phyloP scores from a whole-genome alignment of 2,113 vertebrate species.

The Mungos mungo region DNA sequence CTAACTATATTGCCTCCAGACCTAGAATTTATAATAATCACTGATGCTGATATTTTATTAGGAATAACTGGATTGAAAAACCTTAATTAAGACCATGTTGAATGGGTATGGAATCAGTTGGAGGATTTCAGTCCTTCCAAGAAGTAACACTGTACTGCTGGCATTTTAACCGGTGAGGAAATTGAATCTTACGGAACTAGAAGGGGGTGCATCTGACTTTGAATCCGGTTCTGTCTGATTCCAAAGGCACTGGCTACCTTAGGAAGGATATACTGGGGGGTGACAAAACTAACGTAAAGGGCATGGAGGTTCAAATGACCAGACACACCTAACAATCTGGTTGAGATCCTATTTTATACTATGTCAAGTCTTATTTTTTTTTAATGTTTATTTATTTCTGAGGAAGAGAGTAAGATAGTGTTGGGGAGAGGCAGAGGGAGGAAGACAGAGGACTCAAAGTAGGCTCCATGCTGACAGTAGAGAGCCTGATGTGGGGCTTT shows the following conservation, averaged over 20 bases:
- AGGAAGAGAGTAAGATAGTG: too few species aligned
- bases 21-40: background rate
- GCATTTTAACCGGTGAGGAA: background rate
- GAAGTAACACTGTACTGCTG: background rate
- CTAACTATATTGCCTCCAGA: background rate
- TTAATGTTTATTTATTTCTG: too few species aligned
- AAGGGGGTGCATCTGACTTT: accelerated
- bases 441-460: too few species aligned
- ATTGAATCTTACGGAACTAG: background rate
- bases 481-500: too few species aligned
- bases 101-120: background rate
- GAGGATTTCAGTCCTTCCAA: background rate
- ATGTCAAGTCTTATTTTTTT: too few species aligned
- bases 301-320: background rate
- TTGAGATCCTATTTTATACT: background rate
- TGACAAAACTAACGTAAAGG: background rate
- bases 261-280: background rate
- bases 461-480: too few species aligned
- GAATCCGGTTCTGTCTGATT: background rate
- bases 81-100: background rate
- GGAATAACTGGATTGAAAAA: background rate
- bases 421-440: too few species aligned
- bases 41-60: background rate
- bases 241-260: background rate
- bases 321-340: background rate